Conservation (phyloP, 1,140 invertebrate genomes). For the Ladona fulva region DNA sequence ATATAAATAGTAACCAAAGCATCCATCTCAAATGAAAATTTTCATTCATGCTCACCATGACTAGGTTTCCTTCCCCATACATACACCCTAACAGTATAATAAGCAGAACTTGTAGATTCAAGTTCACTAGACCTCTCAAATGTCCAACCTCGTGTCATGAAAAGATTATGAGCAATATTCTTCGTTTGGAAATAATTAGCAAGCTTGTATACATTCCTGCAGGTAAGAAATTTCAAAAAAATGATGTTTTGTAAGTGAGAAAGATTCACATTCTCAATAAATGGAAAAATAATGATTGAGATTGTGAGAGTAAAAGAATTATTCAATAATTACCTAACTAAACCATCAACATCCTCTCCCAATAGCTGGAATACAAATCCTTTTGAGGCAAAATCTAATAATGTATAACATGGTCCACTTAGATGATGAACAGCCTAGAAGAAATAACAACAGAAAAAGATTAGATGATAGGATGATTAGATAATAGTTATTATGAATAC, state of each 20-base stretch:
- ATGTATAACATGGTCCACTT: slow-evolving; percentile 38
- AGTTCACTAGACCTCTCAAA: slow-evolving; percentile 19
- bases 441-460: slow-evolving; percentile 21
- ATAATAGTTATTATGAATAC: too few species aligned
- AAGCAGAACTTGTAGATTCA: slow-evolving; percentile 12
- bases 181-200: slow-evolving; percentile 43
- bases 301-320: too few species aligned
- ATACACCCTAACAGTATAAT: slow-evolving; percentile 44
- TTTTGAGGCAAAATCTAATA: slow-evolving; percentile 46
- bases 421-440: slow-evolving; percentile 43
- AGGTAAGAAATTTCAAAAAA: too few species aligned
- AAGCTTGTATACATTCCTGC: slow-evolving; percentile 38
- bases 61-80: slow-evolving; percentile 52
- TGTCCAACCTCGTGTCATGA: slow-evolving; percentile 46
- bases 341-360: slow-evolving; percentile 30
- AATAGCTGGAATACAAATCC: slow-evolving; percentile 53
- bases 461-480: too few species aligned
- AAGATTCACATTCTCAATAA: too few species aligned
- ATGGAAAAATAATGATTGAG: too few species aligned
- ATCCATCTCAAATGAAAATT: too few species aligned
- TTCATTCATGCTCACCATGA: slow-evolving; percentile 28
- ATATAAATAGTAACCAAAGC: too few species aligned
- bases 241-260: too few species aligned
- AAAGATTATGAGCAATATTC: slow-evolving; percentile 57
- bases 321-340: slow-evolving; percentile 29